Percentiles rank a stretch among this genome's conserved stretches.
Conservation (phyloP, 2,888 invertebrate species). For the Meliscaeva auricollis region DNA sequence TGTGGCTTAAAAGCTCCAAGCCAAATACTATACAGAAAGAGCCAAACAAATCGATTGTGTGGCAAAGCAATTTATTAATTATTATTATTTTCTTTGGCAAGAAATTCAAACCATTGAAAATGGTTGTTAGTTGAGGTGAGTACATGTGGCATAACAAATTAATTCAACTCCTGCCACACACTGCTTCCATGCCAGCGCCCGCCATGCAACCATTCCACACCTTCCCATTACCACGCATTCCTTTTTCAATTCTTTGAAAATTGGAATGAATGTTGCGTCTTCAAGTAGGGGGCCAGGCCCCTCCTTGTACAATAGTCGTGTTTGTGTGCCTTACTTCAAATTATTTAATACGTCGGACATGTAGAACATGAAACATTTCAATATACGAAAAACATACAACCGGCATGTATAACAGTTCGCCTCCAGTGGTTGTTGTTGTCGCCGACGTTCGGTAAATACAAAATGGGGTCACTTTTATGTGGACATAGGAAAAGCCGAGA, state of each 20-base stretch:
- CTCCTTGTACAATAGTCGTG: constrained; percentile 1
- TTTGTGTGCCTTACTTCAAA: constrained; percentile 21
- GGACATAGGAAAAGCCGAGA: no score
- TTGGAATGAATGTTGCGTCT: background rate
- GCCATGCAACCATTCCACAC: background rate
- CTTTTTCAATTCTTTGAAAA: background rate
- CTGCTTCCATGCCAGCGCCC: background rate
- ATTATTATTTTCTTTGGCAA: constrained; percentile 42
- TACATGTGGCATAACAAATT: constrained; percentile 64
- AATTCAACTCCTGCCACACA: constrained; percentile 36
- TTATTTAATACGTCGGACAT: constrained; percentile 67
- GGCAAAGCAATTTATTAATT: constrained; percentile 60
- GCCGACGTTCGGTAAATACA: no score
- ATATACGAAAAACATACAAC: constrained; percentile 41
- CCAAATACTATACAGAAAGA: background rate
- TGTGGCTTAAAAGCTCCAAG: constrained; percentile 26
- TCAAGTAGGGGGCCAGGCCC: background rate
- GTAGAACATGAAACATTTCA: constrained; percentile 67
- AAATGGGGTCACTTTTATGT: no score
- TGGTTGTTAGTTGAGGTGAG: constrained; percentile 56
- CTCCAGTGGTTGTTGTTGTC: no score
- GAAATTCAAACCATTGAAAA: constrained; percentile 46
- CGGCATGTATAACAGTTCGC: background rate
- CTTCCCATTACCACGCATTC: constrained; percentile 7
- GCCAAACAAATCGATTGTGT: constrained; percentile 33